Evolutionary conservation across 2,888 invertebrate species (phyloP).

Genomic region (Dolichomitus sp.): DNA sequence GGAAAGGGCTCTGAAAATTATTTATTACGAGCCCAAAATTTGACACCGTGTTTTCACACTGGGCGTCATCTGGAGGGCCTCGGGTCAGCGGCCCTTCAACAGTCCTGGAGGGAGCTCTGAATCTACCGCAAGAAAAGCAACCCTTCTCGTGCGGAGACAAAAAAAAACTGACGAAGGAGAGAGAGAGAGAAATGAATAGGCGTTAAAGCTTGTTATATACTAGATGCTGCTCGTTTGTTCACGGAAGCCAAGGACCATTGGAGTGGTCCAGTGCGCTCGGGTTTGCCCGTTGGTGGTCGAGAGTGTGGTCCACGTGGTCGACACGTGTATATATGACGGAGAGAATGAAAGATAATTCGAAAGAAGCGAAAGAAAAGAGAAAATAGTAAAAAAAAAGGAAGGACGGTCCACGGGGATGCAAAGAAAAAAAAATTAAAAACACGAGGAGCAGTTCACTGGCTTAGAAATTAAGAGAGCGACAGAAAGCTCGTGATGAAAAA

Average conservation of each 20-base stretch:
- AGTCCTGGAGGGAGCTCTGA: constrained; percentile 30
- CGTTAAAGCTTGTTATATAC: constrained; percentile 51
- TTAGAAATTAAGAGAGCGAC: constrained; percentile 18
- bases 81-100: constrained; percentile 51
- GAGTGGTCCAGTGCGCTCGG: constrained; percentile 36
- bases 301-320: constrained; percentile 73
- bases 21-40: constrained; percentile 33
- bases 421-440: constrained; percentile 32
- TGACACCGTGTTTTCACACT: constrained; percentile 29
- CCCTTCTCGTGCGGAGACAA: constrained; percentile 37
- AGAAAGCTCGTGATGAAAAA: constrained; percentile 46
- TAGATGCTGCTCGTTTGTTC: constrained; percentile 14
- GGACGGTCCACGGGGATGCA: constrained; percentile 41
- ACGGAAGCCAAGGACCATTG: constrained; percentile 38
- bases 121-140: constrained; percentile 47
- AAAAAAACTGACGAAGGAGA: constrained; percentile 27
- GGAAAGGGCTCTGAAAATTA: neutral
- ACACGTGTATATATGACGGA: constrained; percentile 72
- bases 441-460: constrained; percentile 29
- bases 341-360: constrained; percentile 39
- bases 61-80: constrained; percentile 35
- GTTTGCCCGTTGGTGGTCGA: constrained; percentile 54
- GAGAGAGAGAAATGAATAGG: constrained; percentile 34
- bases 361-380: constrained; percentile 35
- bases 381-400: constrained; percentile 55